phyloP scores from a whole-genome alignment of 2,888 invertebrate species.

The Eupithecia vulgata region DNA sequence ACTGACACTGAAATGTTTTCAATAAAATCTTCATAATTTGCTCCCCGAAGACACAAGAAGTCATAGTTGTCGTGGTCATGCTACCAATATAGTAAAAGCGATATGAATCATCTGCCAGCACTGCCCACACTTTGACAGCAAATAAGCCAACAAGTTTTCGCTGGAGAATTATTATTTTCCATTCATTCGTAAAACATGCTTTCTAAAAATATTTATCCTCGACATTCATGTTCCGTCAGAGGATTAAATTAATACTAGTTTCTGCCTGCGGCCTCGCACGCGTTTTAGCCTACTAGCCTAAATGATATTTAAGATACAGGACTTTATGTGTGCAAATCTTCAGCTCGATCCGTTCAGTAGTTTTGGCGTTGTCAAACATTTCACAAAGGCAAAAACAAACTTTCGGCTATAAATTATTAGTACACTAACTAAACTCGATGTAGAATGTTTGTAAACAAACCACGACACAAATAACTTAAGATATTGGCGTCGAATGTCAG shows the following conservation, averaged over 20 bases:
- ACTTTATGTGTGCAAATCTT: background rate
- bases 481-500: too few relatives aligned
- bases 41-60: background rate
- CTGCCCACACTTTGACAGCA: constrained; percentile 50
- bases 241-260: background rate
- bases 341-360: background rate
- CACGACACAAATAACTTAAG: too few relatives aligned
- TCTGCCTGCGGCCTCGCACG: background rate
- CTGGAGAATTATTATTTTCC: constrained; percentile 48
- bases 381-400: background rate
- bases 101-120: constrained; percentile 52
- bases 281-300: background rate
- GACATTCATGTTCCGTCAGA: constrained; percentile 2
- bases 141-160: constrained; percentile 48
- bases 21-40: background rate
- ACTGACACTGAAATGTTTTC: background rate
- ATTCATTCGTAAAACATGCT: constrained; percentile 33
- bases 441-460: too few relatives aligned
- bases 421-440: too few relatives aligned
- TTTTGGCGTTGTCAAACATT: background rate
- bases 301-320: background rate
- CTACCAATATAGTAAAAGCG: constrained; percentile 52
- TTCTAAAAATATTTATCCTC: constrained; percentile 35
- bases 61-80: constrained; percentile 46
- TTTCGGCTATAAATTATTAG: background rate